Evolutionary conservation across 2,113 vertebrate genomes (phyloP).

Genomic region (Rhinichthys klamathensis): DNA sequence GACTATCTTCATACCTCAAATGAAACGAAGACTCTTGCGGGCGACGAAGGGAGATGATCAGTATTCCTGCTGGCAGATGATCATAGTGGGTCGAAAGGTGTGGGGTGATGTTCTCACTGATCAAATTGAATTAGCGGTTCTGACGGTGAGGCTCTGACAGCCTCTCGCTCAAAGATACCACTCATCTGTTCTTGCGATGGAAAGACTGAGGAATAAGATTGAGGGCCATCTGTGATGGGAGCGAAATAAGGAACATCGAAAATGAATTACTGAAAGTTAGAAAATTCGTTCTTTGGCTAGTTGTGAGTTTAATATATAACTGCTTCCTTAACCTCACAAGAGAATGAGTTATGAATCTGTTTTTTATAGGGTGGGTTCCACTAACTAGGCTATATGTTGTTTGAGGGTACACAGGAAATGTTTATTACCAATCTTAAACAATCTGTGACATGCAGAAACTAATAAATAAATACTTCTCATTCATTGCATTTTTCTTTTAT

Average conservation of each 20-base stretch:
- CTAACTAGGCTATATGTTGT: too few species aligned
- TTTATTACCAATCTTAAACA: too few species aligned
- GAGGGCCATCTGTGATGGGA: neutral
- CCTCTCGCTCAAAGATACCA: slow-evolving; percentile 6
- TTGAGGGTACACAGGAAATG: too few species aligned
- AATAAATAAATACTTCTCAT: too few species aligned
- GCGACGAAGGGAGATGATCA: neutral
- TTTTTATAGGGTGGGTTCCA: too few species aligned
- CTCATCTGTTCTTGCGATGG: neutral
- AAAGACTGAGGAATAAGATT: neutral
- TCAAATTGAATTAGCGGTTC: slow-evolving; percentile 38
- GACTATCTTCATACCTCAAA: slow-evolving; percentile 30
- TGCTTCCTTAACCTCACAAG: too few species aligned
- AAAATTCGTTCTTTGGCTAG: neutral
- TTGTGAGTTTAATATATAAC: neutral
- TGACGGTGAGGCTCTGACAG: slow-evolving; percentile 30
- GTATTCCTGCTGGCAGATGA: neutral
- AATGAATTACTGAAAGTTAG: neutral
- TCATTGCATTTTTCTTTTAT: too few species aligned
- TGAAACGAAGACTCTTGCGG: slow-evolving; percentile 17
- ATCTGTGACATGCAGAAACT: too few species aligned
- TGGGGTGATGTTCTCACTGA: slow-evolving; percentile 34
- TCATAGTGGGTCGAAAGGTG: slow-evolving; percentile 28
- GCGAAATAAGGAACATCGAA: neutral
- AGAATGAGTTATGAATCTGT: too few species aligned